A percentile compares a stretch with the other conserved stretches of the same genome.
Evolutionary conservation across 2,797 vertebrate species (phyloP).

Genomic region (Pangasius larnaudii): DNA sequence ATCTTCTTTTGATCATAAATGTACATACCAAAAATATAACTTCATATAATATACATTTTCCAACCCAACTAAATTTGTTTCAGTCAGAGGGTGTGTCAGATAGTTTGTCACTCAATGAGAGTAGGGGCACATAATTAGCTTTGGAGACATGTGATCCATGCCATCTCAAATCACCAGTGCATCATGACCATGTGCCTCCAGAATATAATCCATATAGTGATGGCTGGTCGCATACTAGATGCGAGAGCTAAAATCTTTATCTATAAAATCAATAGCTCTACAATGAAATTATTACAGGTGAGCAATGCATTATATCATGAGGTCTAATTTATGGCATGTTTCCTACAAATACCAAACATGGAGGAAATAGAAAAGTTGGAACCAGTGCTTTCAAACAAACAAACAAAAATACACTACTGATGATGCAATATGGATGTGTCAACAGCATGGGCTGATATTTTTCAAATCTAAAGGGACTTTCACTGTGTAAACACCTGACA

Average conservation of each 20-base stretch:
- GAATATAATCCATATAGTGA: background rate
- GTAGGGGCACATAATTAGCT: constrained; percentile 4
- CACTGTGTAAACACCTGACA: background rate
- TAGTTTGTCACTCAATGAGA: background rate
- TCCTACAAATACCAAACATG: background rate
- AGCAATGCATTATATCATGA: background rate
- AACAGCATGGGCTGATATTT: background rate
- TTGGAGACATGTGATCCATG: constrained; percentile 4
- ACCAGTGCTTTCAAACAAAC: background rate
- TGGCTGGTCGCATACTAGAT: background rate
- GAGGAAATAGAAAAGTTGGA: background rate
- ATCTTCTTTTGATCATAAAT: background rate
- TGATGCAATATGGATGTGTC: background rate
- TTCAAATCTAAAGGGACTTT: background rate
- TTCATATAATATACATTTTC: background rate
- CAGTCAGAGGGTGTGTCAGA: background rate
- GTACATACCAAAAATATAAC: background rate
- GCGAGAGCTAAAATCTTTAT: background rate
- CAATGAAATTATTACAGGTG: background rate
- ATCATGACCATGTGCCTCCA: background rate
- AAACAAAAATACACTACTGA: background rate
- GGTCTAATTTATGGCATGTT: background rate
- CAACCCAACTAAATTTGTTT: background rate
- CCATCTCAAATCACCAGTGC: background rate
- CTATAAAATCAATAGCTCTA: background rate